Conservation (phyloP, 1,140 invertebrate species). For the Portunus trituberculatus region DNA sequence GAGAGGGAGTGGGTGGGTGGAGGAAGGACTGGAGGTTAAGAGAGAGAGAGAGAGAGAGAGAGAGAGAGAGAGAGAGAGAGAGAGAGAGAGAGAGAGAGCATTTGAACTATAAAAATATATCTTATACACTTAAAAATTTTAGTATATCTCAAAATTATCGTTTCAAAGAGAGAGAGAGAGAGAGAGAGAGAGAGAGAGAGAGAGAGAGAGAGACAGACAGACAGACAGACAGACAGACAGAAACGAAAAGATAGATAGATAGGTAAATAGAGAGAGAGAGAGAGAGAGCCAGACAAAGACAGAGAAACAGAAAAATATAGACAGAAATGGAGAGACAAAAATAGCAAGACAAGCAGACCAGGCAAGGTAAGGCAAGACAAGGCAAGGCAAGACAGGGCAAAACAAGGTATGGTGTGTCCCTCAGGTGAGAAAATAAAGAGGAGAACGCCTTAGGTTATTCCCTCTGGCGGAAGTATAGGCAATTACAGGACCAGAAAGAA, state of each 20-base stretch:
- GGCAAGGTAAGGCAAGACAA: too few relatives aligned
- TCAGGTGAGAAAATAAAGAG: too few relatives aligned
- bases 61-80: conserved; percentile 9
- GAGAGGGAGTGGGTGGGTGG: background rate
- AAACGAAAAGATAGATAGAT: background rate
- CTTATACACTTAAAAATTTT: too few relatives aligned
- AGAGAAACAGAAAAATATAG: background rate
- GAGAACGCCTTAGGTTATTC: too few relatives aligned
- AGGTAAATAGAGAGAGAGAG: background rate
- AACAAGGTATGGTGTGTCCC: too few relatives aligned
- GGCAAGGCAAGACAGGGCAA: too few relatives aligned
- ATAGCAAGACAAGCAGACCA: background rate
- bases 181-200: too few relatives aligned
- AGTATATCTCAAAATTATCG: too few relatives aligned
- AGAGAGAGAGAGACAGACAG: conserved; percentile 10
- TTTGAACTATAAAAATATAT: too few relatives aligned
- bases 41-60: background rate
- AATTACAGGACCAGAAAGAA: too few relatives aligned
- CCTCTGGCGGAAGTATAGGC: too few relatives aligned
- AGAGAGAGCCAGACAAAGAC: background rate
- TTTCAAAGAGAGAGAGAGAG: too few relatives aligned
- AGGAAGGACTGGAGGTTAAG: background rate
- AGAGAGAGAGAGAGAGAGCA: background rate
- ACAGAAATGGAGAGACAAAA: background rate
- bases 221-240: background rate